Conservation (phyloP, 2,888 invertebrate genomes). For the Fragum sueziense region DNA sequence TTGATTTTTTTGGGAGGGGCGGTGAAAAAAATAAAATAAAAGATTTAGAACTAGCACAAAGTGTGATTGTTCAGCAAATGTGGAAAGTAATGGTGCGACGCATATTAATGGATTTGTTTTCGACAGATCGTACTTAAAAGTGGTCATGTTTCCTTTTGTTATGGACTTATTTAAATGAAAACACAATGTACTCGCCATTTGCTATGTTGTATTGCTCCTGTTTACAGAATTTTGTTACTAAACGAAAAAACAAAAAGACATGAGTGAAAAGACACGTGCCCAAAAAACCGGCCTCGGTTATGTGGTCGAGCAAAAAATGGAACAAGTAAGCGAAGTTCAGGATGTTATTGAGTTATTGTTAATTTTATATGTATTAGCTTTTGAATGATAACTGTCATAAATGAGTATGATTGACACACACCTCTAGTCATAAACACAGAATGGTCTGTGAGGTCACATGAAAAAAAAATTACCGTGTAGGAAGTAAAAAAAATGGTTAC, state of each 20-base stretch:
- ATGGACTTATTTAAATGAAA: background rate
- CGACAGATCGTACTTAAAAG: background rate
- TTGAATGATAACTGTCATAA: background rate
- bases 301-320: slow-evolving; percentile 77
- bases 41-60: too few species aligned
- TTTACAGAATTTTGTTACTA: slow-evolving; percentile 7
- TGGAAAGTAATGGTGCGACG: background rate
- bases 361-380: background rate
- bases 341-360: background rate
- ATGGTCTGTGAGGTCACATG: too few species aligned
- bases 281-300: slow-evolving; percentile 77
- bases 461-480: too few species aligned
- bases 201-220: background rate
- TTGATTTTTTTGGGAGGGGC: too few species aligned
- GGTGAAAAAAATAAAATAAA: too few species aligned
- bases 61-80: background rate
- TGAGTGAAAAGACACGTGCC: slow-evolving; percentile 64
- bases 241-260: background rate
- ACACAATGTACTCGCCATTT: background rate
- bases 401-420: background rate
- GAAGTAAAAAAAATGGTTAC: too few species aligned
- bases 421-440: too few species aligned
- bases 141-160: background rate
- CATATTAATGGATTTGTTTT: background rate
- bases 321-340: slow-evolving; percentile 68